Evolutionary conservation across 2,888 invertebrate species (phyloP).

Genomic region (Thelaira solivaga): DNA sequence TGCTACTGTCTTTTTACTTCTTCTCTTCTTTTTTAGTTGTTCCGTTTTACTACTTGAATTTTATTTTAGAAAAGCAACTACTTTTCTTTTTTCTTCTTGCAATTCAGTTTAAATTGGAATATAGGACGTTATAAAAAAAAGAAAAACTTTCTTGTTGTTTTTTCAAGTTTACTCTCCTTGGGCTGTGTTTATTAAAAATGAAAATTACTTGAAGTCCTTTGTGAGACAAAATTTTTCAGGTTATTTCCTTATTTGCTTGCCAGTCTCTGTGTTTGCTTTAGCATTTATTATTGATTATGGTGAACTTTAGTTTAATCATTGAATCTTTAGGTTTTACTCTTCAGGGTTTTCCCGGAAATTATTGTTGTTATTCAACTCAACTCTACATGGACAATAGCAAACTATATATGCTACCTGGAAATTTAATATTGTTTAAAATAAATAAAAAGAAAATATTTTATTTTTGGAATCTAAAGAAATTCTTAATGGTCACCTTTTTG

Average conservation of each 20-base stretch:
- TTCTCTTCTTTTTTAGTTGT: neutral
- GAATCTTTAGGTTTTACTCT: too few species aligned
- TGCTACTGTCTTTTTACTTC: neutral
- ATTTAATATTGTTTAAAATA: constrained; percentile 8
- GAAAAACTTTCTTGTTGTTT: constrained; percentile 14
- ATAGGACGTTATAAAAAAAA: constrained; percentile 34
- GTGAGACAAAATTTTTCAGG: neutral
- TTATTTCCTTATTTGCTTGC: neutral
- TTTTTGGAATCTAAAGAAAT: constrained; percentile 1
- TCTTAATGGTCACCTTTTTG: constrained; percentile 58
- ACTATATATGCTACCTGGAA: neutral
- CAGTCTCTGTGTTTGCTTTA: constrained; percentile 3
- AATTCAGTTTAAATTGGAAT: constrained; percentile 37
- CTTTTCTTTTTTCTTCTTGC: neutral
- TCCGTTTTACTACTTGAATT: constrained; percentile 18
- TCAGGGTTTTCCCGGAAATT: constrained; percentile 26
- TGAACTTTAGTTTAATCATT: constrained; percentile 42
- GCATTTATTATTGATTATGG: constrained; percentile 58
- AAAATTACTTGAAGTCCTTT: constrained; percentile 5
- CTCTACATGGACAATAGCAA: too few species aligned
- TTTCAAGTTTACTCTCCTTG: neutral
- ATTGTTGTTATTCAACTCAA: constrained; percentile 37
- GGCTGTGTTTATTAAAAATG: neutral
- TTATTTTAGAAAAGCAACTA: constrained; percentile 31
- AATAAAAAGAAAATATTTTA: neutral